Conservation (phyloP, 1,140 invertebrate genomes). For the Pygmarrhopalites habei region DNA sequence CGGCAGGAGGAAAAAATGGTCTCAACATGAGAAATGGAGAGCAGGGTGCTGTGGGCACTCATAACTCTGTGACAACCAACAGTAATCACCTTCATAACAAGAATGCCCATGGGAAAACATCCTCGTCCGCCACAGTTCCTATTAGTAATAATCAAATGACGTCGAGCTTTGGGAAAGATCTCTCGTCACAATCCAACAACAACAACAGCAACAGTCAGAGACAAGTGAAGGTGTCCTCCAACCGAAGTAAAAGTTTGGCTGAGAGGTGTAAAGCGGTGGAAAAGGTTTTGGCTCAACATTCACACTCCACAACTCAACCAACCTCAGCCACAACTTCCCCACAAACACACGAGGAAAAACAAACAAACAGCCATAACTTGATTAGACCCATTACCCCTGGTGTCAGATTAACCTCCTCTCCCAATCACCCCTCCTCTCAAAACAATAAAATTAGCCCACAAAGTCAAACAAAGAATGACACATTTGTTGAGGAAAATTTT, state of each 20-base stretch:
- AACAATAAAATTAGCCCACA: no score
- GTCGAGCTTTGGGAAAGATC: neutral
- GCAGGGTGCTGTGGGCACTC: no score
- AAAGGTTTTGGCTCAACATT: conserved; percentile 19
- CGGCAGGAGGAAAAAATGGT: neutral
- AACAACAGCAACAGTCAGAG: neutral
- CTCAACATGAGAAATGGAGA: neutral
- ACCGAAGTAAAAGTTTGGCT: conserved; percentile 26
- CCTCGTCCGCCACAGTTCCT: no score
- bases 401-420: neutral
- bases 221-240: no score
- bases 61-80: no score
- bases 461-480: no score
- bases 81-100: no score
- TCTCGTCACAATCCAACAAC: neutral
- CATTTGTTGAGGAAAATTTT: no score
- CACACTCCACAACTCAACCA: neutral
- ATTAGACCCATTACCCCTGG: neutral
- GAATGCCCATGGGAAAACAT: no score
- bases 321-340: neutral
- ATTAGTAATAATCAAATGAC: no score
- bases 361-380: conserved; percentile 3
- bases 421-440: no score
- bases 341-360: neutral
- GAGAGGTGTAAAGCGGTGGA: conserved; percentile 34